Evolutionary conservation across 2,797 vertebrate genomes (phyloP).

Genomic region (Pseudocheirus occidentalis): DNA sequence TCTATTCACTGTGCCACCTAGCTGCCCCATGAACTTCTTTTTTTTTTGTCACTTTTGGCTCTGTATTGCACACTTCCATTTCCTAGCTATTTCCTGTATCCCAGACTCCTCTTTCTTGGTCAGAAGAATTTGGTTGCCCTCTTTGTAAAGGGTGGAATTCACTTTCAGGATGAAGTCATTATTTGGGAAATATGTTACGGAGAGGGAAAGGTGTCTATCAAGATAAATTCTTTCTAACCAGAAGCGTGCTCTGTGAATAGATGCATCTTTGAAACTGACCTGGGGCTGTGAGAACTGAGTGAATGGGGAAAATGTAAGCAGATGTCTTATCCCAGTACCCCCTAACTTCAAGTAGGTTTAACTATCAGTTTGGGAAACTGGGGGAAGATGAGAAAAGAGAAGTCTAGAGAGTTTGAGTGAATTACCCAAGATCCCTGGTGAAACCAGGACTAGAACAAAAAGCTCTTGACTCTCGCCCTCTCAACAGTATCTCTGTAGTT

Average conservation of each 20-base stretch:
- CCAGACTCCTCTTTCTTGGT: constrained; percentile 23
- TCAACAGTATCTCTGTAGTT: not conserved
- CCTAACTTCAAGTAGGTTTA: not conserved
- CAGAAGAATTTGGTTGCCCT: constrained; percentile 6
- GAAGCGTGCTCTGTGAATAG: not conserved
- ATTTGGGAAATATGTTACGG: constrained; percentile 13
- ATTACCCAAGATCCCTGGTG: not conserved
- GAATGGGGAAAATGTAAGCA: not conserved
- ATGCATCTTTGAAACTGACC: not conserved
- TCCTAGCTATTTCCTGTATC: not conserved
- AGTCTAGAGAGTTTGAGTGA: not conserved
- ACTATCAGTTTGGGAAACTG: not conserved
- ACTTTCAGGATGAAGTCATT: not conserved
- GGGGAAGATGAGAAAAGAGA: not conserved
- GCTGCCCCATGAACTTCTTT: too few species aligned
- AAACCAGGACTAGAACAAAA: not conserved
- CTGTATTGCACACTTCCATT: not conserved
- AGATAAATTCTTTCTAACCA: not conserved
- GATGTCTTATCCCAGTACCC: not conserved
- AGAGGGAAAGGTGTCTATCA: constrained; percentile 24
- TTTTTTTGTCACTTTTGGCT: not conserved
- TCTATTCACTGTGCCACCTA: too few species aligned
- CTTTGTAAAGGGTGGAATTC: not conserved
- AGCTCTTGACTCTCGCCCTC: not conserved
- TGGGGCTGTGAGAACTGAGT: not conserved